Percentiles rank a stretch among this genome's conserved stretches.
Evolutionary conservation across 2,888 invertebrate genomes (phyloP).

Genomic region (Acrocyrtus sp.): DNA sequence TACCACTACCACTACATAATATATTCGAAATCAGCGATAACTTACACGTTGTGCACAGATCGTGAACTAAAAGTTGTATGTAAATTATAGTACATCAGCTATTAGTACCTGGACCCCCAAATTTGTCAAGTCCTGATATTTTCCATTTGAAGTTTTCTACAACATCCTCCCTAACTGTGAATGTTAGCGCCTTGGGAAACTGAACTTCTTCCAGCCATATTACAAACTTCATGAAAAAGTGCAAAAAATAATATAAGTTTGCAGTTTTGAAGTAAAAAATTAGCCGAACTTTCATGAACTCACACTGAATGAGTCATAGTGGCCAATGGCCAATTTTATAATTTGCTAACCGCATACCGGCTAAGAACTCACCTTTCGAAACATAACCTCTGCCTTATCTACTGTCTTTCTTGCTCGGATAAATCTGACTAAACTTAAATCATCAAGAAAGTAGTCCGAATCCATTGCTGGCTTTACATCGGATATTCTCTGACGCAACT

Average conservation of each 20-base stretch:
- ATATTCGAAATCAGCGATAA: not conserved
- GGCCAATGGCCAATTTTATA: no score
- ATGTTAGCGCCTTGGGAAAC: slow-evolving; percentile 28
- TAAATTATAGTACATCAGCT: no score
- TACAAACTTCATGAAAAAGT: slow-evolving; percentile 27
- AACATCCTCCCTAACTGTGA: slow-evolving; percentile 29
- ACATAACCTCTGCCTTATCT: slow-evolving; percentile 44
- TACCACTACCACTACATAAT: slow-evolving; percentile 27
- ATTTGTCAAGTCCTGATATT: slow-evolving; percentile 35
- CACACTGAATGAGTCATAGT: no score
- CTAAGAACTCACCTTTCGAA: slow-evolving; percentile 45
- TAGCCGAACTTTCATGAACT: no score
- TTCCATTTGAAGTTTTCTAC: slow-evolving; percentile 44
- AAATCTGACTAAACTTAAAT: slow-evolving; percentile 29
- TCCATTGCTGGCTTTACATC: slow-evolving; percentile 28
- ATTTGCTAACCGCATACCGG: no score
- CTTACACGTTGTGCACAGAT: no score
- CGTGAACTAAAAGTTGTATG: no score
- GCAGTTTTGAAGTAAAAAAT: no score
- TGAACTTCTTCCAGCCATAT: slow-evolving; percentile 40
- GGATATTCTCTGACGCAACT: slow-evolving; percentile 26
- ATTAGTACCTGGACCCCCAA: slow-evolving; percentile 45
- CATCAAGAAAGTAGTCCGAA: slow-evolving; percentile 18
- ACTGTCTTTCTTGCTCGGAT: slow-evolving; percentile 37
- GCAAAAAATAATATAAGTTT: no score